Evolutionary conservation across 2,888 invertebrate genomes (phyloP), one percentile per base, ranked within the genome.

Genomic region (Hydriomena furcata): DNA sequence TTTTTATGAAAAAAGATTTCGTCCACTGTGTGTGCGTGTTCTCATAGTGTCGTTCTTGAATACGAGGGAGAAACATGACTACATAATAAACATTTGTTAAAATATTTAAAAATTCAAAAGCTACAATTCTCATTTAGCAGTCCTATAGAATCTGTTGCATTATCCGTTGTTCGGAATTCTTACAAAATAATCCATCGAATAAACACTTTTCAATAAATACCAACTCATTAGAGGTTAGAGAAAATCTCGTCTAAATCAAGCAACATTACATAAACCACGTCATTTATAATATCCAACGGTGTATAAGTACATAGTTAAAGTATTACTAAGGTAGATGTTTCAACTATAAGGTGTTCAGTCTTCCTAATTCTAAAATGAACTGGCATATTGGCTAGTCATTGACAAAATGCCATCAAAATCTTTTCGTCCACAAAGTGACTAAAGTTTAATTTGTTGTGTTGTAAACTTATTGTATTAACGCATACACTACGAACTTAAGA

Each of bases 261-360:
- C 47, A 45, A 25, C 32, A 20, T 17, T 20, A 23, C 13, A 34
- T 20, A 28, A 45, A 23, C 12, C 34, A 28, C 34, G 25, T 40
- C 24, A 31, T 23, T 32, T 31, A n/a, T 21, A 53, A 48, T 54
- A 55, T 60, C 55, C 48, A 54, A 60, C 55, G 47, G 58, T 63
- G 58, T 65, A 74, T 86, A 86, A 86, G 85, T 86, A 87, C 86
- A 73, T 79, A 66, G 63, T 66, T 72, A 71, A 59, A 65, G 67
- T 70, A 76, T 73, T 68, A 71, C 70, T 71, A 74, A 73, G 59
- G 66, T 71, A 75, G 73, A 55, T 40, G 23, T 48, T 55, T 60
- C 41, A 53, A 52, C 52, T 49, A 21, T 24, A 45, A 42, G 47
- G 65, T 67, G 69, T 79, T 79, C 86, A 86, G 86, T 85, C 86